Base-by-base conservation (phyloP, 2,888 invertebrate genomes). In the Stomorhina lunata region DNA sequence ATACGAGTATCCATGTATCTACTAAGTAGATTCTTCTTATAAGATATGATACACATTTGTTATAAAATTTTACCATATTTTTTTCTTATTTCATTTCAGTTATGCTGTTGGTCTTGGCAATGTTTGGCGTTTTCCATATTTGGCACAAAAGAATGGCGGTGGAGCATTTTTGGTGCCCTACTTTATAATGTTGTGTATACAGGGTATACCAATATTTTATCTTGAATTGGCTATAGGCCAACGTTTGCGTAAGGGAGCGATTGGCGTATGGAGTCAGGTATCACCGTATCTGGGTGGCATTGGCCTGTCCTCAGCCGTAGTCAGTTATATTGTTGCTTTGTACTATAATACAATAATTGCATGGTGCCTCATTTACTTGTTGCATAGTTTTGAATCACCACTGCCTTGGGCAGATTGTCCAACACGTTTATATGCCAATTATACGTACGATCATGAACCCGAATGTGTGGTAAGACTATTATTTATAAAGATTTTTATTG, bases 311-410 rank as follows among this genome's bases (percentile, higher is more conserved):
- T 97, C 97, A 73, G 98, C 98, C 1, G 96, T 99, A 84, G 98
- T 99, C 34, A 98, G 98, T 0, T 98, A 98, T 92, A 97, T 98
- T 90, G 98, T 99, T 84, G 98, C 98, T 10, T 93, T 99, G 84
- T 99, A 99, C 92, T 99, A 99, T 92, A 99, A 99, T 92, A 98
- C 98, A 80, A 98, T 99, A 87, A 98, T 99, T 86, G 98, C 98
- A 81, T 99, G 99, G 99, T 98, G 98, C 90, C 93, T 98, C 89
- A 98, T 97, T 91, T 98, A 98, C 92, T 95, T 98, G 89, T 95
- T 96, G 85, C 96, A 96, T 93, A 98, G 98, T 91, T 98, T 98
- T 91, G 97, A 97, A 89, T 95, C 95, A 0, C 95, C 97, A 88
- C 91, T 98, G 86, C 98, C 98, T 6, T 98, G 98, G 98, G 93